A percentile compares a stretch with the other conserved stretches of the same genome.
phyloP scores from a whole-genome alignment of 2,888 invertebrate genomes.

The Leptopterna dolabrata region DNA sequence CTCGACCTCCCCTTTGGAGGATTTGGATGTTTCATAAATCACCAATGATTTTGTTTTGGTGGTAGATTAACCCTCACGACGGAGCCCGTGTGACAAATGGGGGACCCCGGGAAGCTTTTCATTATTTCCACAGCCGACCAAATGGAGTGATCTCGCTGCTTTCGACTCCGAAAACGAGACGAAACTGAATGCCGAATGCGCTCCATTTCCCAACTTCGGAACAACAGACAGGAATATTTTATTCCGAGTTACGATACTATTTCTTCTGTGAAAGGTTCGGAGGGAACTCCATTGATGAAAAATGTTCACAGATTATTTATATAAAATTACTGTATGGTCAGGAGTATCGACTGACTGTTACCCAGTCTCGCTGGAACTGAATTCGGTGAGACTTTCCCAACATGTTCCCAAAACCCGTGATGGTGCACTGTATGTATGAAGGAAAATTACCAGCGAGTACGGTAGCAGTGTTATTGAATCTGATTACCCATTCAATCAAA shows the following conservation, averaged over 20 bases:
- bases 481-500: no score
- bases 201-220: neutral
- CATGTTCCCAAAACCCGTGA: no score
- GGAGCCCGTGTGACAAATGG: neutral
- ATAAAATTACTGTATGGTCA: no score
- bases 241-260: neutral
- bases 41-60: conserved; percentile 11
- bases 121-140: neutral
- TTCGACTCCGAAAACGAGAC: neutral
- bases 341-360: no score
- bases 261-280: neutral
- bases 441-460: no score
- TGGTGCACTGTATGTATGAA: no score
- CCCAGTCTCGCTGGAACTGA: no score
- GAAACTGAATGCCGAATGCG: neutral
- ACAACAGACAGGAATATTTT: neutral
- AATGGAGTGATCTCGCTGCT: neutral
- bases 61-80: conserved; percentile 4
- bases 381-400: no score
- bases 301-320: no score
- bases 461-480: no score
- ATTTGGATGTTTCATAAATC: neutral
- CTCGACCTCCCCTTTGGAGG: neutral
- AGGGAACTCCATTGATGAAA: no score
- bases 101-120: neutral